Base-by-base conservation (phyloP, 2,888 invertebrate species). In the Macrosoma leucophasiata region DNA sequence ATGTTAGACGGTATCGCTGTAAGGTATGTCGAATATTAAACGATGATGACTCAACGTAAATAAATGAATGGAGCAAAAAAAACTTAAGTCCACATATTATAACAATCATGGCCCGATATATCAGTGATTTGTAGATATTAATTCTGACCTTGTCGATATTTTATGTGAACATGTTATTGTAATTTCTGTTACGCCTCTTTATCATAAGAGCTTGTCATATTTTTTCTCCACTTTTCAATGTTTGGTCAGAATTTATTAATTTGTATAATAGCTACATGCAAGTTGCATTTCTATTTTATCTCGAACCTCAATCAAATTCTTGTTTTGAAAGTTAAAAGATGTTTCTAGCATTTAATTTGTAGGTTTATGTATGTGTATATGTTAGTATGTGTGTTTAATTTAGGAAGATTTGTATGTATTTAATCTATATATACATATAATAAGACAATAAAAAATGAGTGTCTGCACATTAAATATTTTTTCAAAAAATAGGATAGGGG, bases 31-130 rank as follows among this genome's bases (percentile, higher is more conserved):
- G 62, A 70, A 70, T 72, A 71, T 69, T 69, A 74, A 71, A 68
- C 58, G 58, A 65, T 58, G 64, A 76, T 79, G 76, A 79, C 78
- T 74, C 58, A 69, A 71, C 74, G 65, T 55, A 66, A 69, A 77
- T 70, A 75, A 72, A 75, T 72, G 69, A 71, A 63, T 55, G n/a
- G n/a, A n/a, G 60, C 54, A 58, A 67, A 68, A 61, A 56, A 61
- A 41, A 36, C 17, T 39, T 32, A 33, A 62, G 56, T 48, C 31
- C 41, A 41, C 43, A 20, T 14, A 18, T 12, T 10, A 14, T 4
- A 8, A 14, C n/a, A n/a, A 25, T 29, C 17, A 20, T 33, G 25
- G 23, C 18, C 17, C 24, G 68, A 66, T 68, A 47, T 50, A 46
- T 65, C 22, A 35, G 25, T 30, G 29, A 45, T 45, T 42, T 39